Evolutionary conservation across 2,888 invertebrate genomes (phyloP), one percentile per base, ranked within the genome.

Genomic region (Perdita meconis): DNA sequence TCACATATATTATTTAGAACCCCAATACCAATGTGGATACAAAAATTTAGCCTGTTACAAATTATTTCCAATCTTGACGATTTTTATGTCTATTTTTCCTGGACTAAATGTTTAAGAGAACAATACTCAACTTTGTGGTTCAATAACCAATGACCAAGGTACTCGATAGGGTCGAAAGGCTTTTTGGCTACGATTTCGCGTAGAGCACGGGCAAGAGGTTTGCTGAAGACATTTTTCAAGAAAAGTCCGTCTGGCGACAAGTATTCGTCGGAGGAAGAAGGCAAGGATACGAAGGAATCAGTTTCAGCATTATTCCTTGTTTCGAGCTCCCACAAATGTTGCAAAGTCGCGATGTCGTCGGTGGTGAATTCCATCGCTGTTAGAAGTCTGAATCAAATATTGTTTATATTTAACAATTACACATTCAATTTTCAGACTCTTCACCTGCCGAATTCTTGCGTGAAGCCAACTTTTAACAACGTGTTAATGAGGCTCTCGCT

Each of bases 91-190:
- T n/a, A n/a, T n/a, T n/a, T n/a, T n/a, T n/a, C n/a, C n/a, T n/a
- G n/a, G n/a, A n/a, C n/a, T n/a, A n/a, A 53, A n/a, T 13, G 6
- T 53, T 53, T 22, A 6, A 6, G 6, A 30, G 30, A 2, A n/a
- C 51, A 22, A 42, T 24, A 44, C 59, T 40, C 42, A 36, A 90
- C 89, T 81, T 83, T 87, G 34, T 84, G 89, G 81, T 90, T 81
- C 5, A 90, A 74, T 42, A 91, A 82, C 89, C 89, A 90, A n/a
- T 89, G 84, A 3, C 84, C 90, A 30, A 91, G 85, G 81, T 89
- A 91, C 44, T 90, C 89, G 12, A 91, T 78, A 0, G 91, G 90
- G 71, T 90, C 88, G 38, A 64, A 61, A 2, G 91, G 91, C 55
- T 87, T 87, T 51, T 80, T 88, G 1, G 76, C 47, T 3, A 84